Evolutionary conservation across 2,113 vertebrate species (phyloP).

Genomic region (Sinocyclocheilus maitianheensis): DNA sequence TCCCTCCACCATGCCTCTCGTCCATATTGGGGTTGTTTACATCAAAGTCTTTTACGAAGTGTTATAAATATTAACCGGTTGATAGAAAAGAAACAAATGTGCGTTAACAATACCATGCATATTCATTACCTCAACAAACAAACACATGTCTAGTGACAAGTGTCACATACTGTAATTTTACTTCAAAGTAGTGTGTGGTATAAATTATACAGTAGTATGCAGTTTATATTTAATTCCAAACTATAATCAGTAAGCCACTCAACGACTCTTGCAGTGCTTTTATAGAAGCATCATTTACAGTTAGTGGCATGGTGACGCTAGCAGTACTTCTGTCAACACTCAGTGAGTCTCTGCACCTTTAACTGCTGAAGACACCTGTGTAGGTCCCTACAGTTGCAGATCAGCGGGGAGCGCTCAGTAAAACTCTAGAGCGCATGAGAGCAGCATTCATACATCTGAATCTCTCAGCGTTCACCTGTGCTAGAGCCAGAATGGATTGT

Average conservation of each 20-base stretch:
- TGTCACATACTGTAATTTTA: too few species aligned
- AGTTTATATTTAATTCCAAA: background rate
- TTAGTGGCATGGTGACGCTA: background rate
- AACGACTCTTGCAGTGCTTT: background rate
- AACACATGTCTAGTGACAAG: background rate
- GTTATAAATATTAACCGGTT: too few species aligned
- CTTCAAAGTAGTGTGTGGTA: background rate
- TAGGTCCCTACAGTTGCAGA: background rate
- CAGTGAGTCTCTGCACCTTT: conserved; percentile 3
- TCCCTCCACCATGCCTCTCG: background rate
- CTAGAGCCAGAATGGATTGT: background rate
- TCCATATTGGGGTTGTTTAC: background rate
- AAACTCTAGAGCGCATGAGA: background rate
- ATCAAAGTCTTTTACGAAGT: background rate
- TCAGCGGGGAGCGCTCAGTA: background rate
- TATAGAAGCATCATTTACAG: background rate
- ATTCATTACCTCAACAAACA: too few species aligned
- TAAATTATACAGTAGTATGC: background rate
- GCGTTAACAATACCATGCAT: too few species aligned
- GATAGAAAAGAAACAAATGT: too few species aligned
- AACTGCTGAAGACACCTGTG: background rate
- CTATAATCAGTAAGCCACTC: background rate
- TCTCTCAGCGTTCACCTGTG: background rate
- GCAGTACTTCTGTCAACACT: background rate
- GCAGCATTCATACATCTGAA: conserved; percentile 8